phyloP scores from a whole-genome alignment of 2,113 vertebrate genomes.

The Indicator maculatus region DNA sequence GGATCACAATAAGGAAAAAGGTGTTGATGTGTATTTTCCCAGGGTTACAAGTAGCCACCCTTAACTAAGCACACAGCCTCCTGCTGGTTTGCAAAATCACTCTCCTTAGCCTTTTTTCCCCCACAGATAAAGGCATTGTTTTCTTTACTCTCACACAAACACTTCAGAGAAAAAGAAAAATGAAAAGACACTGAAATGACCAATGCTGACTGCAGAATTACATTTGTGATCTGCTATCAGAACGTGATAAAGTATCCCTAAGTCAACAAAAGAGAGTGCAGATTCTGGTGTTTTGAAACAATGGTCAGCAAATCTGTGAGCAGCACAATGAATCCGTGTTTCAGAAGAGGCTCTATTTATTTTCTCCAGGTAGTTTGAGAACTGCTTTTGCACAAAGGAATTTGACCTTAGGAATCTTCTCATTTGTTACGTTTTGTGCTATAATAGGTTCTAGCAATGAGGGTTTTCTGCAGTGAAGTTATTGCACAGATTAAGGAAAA shows the following conservation, averaged over 20 bases:
- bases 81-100: not conserved
- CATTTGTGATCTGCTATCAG: not conserved
- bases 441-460: accelerated
- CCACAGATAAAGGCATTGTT: slow-evolving; percentile 5
- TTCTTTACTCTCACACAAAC: not conserved
- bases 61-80: not conserved
- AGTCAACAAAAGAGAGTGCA: not conserved
- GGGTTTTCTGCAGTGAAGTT: not conserved
- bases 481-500: not conserved
- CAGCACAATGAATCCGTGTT: not conserved
- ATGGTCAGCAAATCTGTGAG: not conserved
- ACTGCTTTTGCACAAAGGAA: not conserved
- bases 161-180: not conserved
- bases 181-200: not conserved
- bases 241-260: not conserved
- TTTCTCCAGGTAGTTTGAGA: not conserved
- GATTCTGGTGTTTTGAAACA: not conserved
- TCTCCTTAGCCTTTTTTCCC: not conserved
- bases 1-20: not conserved
- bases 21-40: not conserved
- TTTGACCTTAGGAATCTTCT: not conserved
- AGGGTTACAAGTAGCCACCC: not conserved
- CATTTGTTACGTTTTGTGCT: not conserved
- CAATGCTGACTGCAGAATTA: not conserved
- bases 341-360: not conserved